Base-by-base conservation (phyloP, 1,140 invertebrate genomes). In the Galendromus occidentalis region DNA sequence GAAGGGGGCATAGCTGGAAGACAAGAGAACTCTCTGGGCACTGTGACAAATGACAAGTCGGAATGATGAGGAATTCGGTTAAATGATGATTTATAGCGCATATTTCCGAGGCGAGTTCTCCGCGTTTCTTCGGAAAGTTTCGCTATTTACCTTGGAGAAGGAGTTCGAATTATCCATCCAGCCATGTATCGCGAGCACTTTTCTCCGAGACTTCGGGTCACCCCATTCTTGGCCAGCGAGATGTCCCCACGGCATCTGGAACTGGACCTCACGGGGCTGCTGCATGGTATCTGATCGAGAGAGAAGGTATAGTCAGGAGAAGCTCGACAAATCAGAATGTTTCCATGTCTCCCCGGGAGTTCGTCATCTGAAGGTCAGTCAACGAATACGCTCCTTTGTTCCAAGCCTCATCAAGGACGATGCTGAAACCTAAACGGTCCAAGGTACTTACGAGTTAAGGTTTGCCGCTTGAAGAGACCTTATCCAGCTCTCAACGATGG, bases 161-260 rank as follows among this genome's bases (percentile, higher is more conserved):
- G 83, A 85, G 18, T 86, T 86, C 59, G 85, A 83, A 73, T 91
- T 92, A 74, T 91, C 88, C 76, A 88, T 85, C 82, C 88, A 90
- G 45, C 86, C 86, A 72, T 88, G 86, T 44, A 87, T 69, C 0
- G 81, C 80, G 17, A 88, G 70, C 55, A 87, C 80, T 59, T 59
- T 59, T 25, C 51, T n/a, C 12, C 17, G 33, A 17, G 51, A 59
- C 14, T 14, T 59, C 0, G 85, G 85, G 2, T 78, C 78, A 12
- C 83, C 83, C 81, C 84, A 87, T 74, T 81, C 77, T 76, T 85
- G 74, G 73, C 84, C 85, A 41, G 83, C 81, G 28, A 88, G 79
- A 67, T 82, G 80, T 18, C 86, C 86, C 85, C 84, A 87, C 42
- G 85, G 85, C 17, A 86, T 82, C 5, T 85, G 82, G 70, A 89